These are phyloP conservation scores for Acanthurus leucopareius DNA, from an alignment of 2,797 vertebrate species.

Conservation along the genomic window DNA sequence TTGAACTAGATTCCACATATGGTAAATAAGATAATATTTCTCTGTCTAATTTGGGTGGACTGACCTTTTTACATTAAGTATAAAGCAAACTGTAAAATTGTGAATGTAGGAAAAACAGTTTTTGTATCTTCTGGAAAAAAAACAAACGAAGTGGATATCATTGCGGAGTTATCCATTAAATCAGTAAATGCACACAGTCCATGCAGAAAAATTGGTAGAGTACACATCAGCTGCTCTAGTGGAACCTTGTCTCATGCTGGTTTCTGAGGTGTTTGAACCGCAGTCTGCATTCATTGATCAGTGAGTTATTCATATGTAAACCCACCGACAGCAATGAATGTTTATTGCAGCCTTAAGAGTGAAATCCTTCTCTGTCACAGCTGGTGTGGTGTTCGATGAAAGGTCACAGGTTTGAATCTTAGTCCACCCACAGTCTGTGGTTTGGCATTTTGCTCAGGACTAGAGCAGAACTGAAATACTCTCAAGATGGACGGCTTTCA, in stretches of 20 bases:
- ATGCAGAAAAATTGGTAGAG: not conserved
- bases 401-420: not conserved
- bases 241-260: not conserved
- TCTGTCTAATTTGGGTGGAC: not conserved
- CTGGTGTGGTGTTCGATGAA: not conserved
- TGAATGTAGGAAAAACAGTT: not conserved
- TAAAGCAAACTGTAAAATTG: not conserved
- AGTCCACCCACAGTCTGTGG: not conserved
- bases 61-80: not conserved
- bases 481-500: not conserved
- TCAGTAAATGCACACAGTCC: no score
- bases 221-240: not conserved
- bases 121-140: not conserved
- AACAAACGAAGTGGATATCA: not conserved
- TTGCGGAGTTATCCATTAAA: not conserved
- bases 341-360: slow-evolving; percentile 97
- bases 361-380: slow-evolving; percentile 10
- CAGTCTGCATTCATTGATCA: slow-evolving; percentile 99
- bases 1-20: not conserved
- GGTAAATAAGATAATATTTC: not conserved
- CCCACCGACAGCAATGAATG: slow-evolving; percentile 99
- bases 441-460: not conserved
- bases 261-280: slow-evolving; percentile 87
- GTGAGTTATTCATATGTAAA: slow-evolving; percentile 94
- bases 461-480: not conserved